phyloP scores from a whole-genome alignment of 53 echinoderm and acorn worm genomes.

The Echinometra lucunter region DNA sequence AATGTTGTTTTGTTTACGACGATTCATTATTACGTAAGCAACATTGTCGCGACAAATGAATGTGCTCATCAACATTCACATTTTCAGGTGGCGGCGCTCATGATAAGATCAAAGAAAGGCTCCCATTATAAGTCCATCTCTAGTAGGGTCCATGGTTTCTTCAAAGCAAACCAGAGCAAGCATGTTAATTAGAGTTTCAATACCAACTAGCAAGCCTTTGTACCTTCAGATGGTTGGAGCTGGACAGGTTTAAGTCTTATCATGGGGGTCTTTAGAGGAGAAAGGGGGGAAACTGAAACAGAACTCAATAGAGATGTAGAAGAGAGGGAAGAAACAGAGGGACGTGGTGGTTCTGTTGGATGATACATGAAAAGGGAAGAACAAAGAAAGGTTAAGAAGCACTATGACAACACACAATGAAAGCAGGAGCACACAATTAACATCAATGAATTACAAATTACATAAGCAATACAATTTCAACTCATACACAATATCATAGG shows the following conservation, averaged over 20 bases:
- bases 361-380: neutral
- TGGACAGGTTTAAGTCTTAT: conserved; percentile 73
- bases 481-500: neutral
- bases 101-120: too few species aligned
- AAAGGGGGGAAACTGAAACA: neutral
- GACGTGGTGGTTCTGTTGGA: neutral
- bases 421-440: neutral
- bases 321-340: neutral
- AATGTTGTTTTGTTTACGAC: too few species aligned
- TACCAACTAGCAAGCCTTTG: neutral
- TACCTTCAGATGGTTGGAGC: conserved; percentile 36
- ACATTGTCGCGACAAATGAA: too few species aligned
- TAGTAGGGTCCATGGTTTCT: too few species aligned
- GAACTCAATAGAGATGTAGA: neutral
- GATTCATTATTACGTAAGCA: too few species aligned
- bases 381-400: neutral
- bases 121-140: too few species aligned
- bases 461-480: neutral
- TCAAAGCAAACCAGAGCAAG: neutral
- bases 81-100: too few species aligned
- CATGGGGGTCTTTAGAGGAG: conserved; percentile 69
- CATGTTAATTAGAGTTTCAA: neutral
- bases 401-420: neutral
- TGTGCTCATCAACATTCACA: too few species aligned
- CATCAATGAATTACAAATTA: neutral